Evolutionary conservation across 2,113 vertebrate species (phyloP).

Genomic region (Coptodon bakossiorum): DNA sequence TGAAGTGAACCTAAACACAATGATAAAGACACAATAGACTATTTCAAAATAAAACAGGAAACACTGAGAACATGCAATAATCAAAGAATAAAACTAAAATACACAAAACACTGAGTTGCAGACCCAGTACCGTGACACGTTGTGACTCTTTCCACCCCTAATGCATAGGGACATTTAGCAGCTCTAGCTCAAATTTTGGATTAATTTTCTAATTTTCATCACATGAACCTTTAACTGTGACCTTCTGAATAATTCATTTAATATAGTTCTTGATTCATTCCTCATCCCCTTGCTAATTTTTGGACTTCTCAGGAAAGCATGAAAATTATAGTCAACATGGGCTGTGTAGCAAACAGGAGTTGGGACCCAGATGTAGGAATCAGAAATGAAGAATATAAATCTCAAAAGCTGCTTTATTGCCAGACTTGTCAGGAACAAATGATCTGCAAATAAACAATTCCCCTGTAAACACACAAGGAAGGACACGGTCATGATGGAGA

Average conservation of each 20-base stretch:
- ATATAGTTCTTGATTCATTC: neutral
- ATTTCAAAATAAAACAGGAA: neutral
- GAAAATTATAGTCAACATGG: neutral
- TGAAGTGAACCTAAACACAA: neutral
- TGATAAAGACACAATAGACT: neutral
- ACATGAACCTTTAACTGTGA: neutral
- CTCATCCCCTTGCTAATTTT: neutral
- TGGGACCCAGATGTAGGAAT: neutral
- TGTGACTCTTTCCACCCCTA: neutral
- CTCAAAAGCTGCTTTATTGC: neutral
- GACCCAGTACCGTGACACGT: accelerated
- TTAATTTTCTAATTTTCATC: neutral
- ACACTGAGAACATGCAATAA: accelerated
- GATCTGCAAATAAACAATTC: neutral
- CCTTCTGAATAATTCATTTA: neutral
- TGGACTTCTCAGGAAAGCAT: neutral
- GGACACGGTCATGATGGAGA: neutral
- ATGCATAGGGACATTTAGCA: neutral
- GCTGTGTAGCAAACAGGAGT: neutral
- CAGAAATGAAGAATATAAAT: neutral
- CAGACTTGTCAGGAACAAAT: neutral
- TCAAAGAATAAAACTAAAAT: neutral
- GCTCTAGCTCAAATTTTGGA: neutral
- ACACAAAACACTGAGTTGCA: neutral
- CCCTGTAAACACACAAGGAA: neutral